These are phyloP conservation scores for Grus americana DNA, from an alignment of 2,113 vertebrate species.

Conservation along the genomic window DNA sequence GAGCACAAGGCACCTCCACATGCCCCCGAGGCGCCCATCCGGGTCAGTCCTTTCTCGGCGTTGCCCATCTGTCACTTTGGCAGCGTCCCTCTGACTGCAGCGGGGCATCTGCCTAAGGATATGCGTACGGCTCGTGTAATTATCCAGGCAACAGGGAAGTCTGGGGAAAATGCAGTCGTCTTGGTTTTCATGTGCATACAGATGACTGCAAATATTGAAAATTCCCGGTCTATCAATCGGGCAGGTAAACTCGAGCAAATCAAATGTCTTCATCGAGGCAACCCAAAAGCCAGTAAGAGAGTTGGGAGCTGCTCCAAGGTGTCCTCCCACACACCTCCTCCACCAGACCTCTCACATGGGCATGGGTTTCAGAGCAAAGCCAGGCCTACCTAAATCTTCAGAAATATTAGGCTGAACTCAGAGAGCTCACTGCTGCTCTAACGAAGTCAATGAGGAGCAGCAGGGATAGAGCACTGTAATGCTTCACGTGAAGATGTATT, in stretches of 20 bases:
- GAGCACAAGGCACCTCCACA: neutral
- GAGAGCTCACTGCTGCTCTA: neutral
- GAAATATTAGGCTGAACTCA: neutral
- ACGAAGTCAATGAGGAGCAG: neutral
- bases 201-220: neutral
- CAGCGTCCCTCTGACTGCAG: neutral
- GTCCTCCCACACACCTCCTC: neutral
- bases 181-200: rapidly evolving
- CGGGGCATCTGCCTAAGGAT: neutral
- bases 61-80: neutral
- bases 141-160: neutral
- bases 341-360: neutral
- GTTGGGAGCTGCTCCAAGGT: rapidly evolving
- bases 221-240: rapidly evolving
- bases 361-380: neutral
- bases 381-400: neutral
- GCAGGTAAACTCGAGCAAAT: neutral
- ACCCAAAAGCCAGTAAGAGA: neutral
- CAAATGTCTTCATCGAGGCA: rapidly evolving
- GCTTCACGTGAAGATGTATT: neutral
- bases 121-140: neutral
- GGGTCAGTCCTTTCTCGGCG: rapidly evolving
- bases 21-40: neutral
- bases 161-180: neutral
- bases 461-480: neutral